Evolutionary conservation across 2,888 invertebrate genomes (phyloP).

Genomic region (Cerceris rybyensis): DNA sequence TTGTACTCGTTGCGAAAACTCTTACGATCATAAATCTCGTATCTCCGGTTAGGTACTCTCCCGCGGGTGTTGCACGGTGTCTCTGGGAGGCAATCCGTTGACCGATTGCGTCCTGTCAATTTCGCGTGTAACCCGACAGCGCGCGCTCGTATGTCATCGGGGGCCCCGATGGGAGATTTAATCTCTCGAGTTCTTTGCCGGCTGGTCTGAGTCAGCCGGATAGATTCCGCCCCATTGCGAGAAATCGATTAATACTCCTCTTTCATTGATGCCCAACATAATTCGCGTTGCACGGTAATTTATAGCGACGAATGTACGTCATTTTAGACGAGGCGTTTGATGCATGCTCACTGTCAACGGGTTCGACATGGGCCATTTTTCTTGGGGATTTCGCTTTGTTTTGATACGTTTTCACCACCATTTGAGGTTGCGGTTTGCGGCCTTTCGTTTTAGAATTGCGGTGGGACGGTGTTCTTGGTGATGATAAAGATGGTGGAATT

Average conservation of each 20-base stretch:
- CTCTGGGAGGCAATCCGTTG: constrained; percentile 24
- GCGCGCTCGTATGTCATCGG: constrained; percentile 27
- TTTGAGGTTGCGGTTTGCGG: too few species aligned
- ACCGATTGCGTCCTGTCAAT: constrained; percentile 47
- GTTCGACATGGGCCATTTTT: too few species aligned
- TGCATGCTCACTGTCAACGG: too few species aligned
- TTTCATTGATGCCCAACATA: constrained; percentile 28
- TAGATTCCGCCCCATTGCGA: constrained; percentile 23
- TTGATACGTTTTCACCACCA: too few species aligned
- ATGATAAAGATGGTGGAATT: too few species aligned
- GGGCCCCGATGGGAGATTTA: constrained; percentile 26
- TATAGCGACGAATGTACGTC: too few species aligned
- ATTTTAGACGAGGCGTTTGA: too few species aligned
- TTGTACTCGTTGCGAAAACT: neutral
- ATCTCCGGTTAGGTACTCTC: constrained; percentile 19
- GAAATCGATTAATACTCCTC: constrained; percentile 31
- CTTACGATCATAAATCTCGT: constrained; percentile 43
- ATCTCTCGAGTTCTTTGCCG: constrained; percentile 29
- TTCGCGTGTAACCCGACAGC: constrained; percentile 45
- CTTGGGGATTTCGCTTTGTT: too few species aligned
- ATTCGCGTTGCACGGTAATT: neutral
- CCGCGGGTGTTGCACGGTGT: neutral
- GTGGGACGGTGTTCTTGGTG: too few species aligned
- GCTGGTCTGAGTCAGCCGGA: constrained; percentile 3
- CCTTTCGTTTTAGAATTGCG: too few species aligned